Percentiles rank a stretch among this genome's conserved stretches.
These are phyloP conservation scores for Otis tarda DNA, from an alignment of 2,113 vertebrate genomes.

Conservation along the genomic window DNA sequence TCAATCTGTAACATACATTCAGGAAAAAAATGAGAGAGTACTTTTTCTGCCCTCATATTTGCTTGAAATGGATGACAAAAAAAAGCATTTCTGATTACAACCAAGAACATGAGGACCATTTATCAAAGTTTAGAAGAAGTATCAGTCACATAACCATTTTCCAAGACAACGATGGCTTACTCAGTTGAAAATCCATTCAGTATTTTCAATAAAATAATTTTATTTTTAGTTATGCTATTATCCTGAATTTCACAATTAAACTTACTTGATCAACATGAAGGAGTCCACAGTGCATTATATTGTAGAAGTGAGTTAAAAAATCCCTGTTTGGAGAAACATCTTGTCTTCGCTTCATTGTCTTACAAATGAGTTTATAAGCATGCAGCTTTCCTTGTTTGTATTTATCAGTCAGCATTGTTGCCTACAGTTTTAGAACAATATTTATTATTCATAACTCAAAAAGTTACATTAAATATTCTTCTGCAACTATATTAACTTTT, in stretches of 20 bases:
- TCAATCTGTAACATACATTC: background rate
- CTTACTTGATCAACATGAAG: conserved; percentile 96
- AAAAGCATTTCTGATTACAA: background rate
- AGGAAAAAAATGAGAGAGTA: background rate
- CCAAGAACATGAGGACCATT: background rate
- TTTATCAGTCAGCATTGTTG: conserved; percentile 95
- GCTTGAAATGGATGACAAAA: background rate
- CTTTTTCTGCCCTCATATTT: background rate
- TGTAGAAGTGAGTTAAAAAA: conserved; percentile 98
- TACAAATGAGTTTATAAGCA: conserved; percentile 98
- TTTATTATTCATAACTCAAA: background rate
- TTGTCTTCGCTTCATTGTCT: conserved; percentile 98
- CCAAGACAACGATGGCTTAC: background rate
- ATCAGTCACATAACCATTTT: background rate
- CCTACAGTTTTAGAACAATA: conserved; percentile 76
- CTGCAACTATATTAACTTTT: background rate
- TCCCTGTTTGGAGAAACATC: conserved; percentile 97
- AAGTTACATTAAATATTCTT: background rate
- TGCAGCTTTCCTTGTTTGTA: conserved; percentile 99
- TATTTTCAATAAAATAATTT: background rate
- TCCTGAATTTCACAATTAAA: background rate
- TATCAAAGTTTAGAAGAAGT: background rate
- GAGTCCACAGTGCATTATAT: conserved; percentile 98
- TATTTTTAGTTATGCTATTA: background rate
- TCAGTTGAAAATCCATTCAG: background rate